Evolutionary conservation across 2,797 vertebrate genomes (phyloP), one percentile per base, ranked within the genome.

Genomic region (Manis pentadactyla): DNA sequence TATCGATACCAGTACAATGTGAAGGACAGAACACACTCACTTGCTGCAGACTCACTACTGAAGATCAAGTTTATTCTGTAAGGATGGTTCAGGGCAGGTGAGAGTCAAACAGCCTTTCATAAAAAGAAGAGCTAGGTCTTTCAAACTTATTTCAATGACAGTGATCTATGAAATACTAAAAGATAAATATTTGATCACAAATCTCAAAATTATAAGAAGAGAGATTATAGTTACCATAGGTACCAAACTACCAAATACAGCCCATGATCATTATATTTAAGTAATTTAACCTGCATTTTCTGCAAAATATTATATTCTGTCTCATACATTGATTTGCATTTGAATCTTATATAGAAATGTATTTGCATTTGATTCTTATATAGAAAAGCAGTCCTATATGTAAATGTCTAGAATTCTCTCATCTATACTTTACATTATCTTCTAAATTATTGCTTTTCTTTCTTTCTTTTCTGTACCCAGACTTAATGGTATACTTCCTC

Each of bases 191-290:
- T 90, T 95, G 78, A 90, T 73, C 31, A 27, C 4, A 17, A 49
- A 93, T 57, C 84, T 82, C n/a, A 87, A 61, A 87, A 75, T 95
- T 77, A 31, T 83, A 59, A 49, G 34, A 71, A 71, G 61, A 78
- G 49, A 85, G 34, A 78, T 78, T 73, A 49, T 73, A 31, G 15
- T 57, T 31, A 55, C 21, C 21, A 21, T 39, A 85, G 51, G 27
- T 42, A 18, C 29, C 81, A 74, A 81, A 74, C n/a, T 46, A 8
- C 46, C 46, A 46, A 46, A 64, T 31, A 87, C 25, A 81, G 27
- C 9, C 23, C 29, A 27, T 31, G 46, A 61, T 59, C 29, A 59
- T 66, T 74, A 34, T 61, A 61, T n/a, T 79, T 64, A 93, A 81
- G 11, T 75, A 86, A 69, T 34, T 25, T 74, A 81, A 71, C 4